phyloP scores from a whole-genome alignment of 2,888 invertebrate genomes.

The Malthinus seriepunctatus region DNA sequence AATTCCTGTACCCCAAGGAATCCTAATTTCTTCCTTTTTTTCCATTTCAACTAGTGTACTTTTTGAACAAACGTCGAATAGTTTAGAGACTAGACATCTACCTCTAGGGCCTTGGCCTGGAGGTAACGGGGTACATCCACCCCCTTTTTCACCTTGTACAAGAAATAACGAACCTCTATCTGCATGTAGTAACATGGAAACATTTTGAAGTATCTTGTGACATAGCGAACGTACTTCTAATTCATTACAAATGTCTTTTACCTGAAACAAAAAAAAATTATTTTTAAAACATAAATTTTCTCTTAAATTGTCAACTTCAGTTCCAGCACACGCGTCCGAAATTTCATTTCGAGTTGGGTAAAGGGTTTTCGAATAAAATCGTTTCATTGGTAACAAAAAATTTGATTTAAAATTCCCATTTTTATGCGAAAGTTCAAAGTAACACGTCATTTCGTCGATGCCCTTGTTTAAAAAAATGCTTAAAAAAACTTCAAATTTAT shows the following conservation, averaged over 20 bases:
- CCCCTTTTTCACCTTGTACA: slow-evolving; percentile 70
- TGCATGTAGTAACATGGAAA: slow-evolving; percentile 87
- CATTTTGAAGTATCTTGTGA: slow-evolving; percentile 95
- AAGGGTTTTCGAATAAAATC: not conserved
- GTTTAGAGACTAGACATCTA: slow-evolving; percentile 86
- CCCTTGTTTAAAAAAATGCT: too few relatives aligned
- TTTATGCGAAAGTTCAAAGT: too few relatives aligned
- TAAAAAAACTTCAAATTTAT: too few relatives aligned
- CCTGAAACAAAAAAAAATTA: slow-evolving; percentile 58
- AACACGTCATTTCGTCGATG: not conserved
- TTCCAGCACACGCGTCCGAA: too few relatives aligned
- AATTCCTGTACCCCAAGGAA: slow-evolving; percentile 95
- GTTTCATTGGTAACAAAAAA: not conserved
- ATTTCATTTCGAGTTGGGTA: too few relatives aligned
- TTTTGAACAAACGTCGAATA: slow-evolving; percentile 93
- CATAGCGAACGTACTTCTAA: slow-evolving; percentile 90
- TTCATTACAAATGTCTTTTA: slow-evolving; percentile 95
- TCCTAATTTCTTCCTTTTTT: slow-evolving; percentile 87
- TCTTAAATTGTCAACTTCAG: not conserved
- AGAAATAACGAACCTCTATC: slow-evolving; percentile 92
- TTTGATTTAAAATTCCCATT: too few relatives aligned
- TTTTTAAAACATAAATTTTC: not conserved
- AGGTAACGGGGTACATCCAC: slow-evolving; percentile 49
- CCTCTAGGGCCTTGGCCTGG: slow-evolving; percentile 48
- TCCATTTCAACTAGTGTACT: slow-evolving; percentile 93